Percentiles rank a stretch among this genome's conserved stretches.
Evolutionary conservation across 2,888 invertebrate species (phyloP).

Genomic region (Oconnorella tubifera): DNA sequence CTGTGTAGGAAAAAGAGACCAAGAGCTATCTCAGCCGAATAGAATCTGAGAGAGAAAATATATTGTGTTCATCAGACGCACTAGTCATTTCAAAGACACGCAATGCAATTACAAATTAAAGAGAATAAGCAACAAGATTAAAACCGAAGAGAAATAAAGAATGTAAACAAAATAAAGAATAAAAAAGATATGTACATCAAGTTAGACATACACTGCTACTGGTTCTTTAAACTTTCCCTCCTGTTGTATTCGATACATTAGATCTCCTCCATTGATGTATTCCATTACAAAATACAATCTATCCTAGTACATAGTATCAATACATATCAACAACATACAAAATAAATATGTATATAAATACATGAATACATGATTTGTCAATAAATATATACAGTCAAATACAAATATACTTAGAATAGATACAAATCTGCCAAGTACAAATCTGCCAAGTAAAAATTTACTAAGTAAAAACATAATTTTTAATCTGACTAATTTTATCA

Average conservation of each 20-base stretch:
- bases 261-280: constrained; percentile 98
- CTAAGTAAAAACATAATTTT: no score
- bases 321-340: no score
- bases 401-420: constrained; percentile 1
- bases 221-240: constrained; percentile 99
- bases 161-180: neutral
- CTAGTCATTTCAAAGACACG: no score
- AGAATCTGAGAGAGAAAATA: constrained; percentile 97
- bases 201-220: constrained; percentile 86
- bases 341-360: constrained; percentile 58
- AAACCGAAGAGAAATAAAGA: neutral
- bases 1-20: constrained; percentile 88
- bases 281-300: constrained; percentile 99
- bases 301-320: constrained; percentile 70
- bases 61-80: no score
- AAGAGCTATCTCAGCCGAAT: constrained; percentile 97
- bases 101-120: no score
- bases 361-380: neutral
- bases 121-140: no score
- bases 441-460: constrained; percentile 15
- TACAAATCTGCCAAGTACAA: neutral
- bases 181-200: neutral
- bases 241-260: constrained; percentile 99
- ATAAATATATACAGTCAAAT: neutral
- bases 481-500: no score